Conservation (phyloP, 2,113 vertebrate species). For the Zosterops pallidus region DNA sequence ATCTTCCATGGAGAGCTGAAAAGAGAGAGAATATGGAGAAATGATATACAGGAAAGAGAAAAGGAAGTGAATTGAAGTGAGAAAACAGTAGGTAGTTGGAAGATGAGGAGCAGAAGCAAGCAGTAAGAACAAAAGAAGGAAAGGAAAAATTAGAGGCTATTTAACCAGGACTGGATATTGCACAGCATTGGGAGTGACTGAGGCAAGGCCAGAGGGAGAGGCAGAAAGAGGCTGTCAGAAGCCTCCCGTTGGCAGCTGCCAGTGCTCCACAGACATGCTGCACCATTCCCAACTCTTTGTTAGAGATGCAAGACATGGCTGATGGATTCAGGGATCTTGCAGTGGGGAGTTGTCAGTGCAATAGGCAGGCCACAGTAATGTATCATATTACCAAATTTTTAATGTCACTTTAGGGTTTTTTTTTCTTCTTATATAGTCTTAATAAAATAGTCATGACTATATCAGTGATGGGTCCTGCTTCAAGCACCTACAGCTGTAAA, state of each 20-base stretch:
- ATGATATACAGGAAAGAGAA: conserved; percentile 46
- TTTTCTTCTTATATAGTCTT: background rate
- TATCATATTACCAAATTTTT: background rate
- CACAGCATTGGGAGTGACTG: background rate
- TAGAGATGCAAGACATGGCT: background rate
- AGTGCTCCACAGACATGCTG: background rate
- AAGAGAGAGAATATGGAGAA: conserved; percentile 74
- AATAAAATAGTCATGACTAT: background rate
- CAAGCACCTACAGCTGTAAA: background rate
- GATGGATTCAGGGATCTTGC: background rate
- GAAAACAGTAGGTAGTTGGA: background rate
- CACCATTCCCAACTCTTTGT: background rate
- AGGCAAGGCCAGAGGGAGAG: background rate
- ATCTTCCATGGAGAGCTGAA: conserved; percentile 98
- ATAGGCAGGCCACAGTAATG: background rate
- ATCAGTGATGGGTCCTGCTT: background rate
- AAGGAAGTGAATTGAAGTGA: conserved; percentile 58
- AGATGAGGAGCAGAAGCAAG: conserved; percentile 49
- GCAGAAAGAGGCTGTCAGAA: background rate
- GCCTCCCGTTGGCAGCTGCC: background rate
- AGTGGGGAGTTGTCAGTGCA: background rate
- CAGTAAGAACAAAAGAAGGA: background rate
- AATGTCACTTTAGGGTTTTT: background rate
- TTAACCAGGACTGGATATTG: background rate
- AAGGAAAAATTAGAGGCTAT: background rate